phyloP scores from a whole-genome alignment of 2,888 invertebrate genomes.

The Ichneumoninae sp. region DNA sequence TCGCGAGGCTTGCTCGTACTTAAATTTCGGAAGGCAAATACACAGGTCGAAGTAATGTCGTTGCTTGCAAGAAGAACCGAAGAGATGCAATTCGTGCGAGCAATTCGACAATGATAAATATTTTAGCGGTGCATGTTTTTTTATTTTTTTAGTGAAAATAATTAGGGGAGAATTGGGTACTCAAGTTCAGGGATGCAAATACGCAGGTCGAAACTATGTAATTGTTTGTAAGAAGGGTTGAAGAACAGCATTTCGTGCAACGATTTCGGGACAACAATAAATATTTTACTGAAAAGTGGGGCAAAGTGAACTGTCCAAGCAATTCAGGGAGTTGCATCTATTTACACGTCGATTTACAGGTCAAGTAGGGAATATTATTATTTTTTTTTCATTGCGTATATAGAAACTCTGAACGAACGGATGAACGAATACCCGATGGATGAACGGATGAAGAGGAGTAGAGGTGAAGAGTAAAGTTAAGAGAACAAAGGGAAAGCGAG shows the following conservation, averaged over 20 bases:
- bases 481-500: conserved; percentile 20
- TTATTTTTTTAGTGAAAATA: no score
- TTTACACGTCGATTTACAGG: neutral
- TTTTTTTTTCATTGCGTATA: neutral
- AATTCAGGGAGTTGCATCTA: no score
- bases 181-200: no score
- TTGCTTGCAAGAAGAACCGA: no score
- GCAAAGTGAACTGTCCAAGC: neutral
- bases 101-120: neutral
- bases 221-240: no score
- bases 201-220: no score
- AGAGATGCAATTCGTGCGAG: no score
- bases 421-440: neutral
- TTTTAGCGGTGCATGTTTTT: neutral
- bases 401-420: neutral
- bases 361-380: neutral
- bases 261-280: no score
- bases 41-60: neutral
- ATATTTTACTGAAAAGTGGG: neutral
- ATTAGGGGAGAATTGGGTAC: neutral
- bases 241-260: no score
- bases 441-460: neutral
- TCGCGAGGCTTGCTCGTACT: neutral
- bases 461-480: conserved; percentile 40
- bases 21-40: neutral